Conservation (phyloP, 2,888 invertebrate genomes). For the Troglohyphantes excavatus region DNA sequence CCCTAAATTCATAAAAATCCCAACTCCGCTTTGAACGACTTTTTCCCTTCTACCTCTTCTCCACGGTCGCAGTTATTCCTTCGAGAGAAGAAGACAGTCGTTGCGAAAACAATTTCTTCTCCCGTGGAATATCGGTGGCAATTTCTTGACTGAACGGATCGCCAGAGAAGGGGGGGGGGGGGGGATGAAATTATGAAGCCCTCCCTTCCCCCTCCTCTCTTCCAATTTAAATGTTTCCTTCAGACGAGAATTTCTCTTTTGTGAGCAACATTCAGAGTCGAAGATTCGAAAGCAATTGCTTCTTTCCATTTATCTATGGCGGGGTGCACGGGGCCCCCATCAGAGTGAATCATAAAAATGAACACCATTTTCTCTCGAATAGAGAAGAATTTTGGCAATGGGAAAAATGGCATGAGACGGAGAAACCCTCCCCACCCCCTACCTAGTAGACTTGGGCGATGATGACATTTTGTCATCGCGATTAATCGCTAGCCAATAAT, state of each 20-base stretch:
- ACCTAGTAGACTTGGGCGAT: no score
- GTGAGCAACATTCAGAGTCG: background rate
- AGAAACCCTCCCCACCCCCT: no score
- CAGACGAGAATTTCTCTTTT: constrained; percentile 3
- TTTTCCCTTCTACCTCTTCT: no score
- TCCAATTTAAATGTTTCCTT: constrained; percentile 33
- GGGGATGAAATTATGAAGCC: constrained; percentile 53
- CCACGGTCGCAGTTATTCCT: constrained; percentile 3
- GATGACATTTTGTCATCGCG: no score
- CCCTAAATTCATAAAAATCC: constrained; percentile 5
- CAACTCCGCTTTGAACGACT: background rate
- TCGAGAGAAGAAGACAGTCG: constrained; percentile 14
- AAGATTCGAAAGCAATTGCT: background rate
- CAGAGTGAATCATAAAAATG: constrained; percentile 42
- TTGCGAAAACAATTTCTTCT: background rate
- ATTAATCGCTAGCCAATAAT: no score
- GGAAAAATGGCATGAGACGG: constrained; percentile 9
- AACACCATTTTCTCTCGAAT: constrained; percentile 1
- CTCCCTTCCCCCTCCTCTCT: background rate
- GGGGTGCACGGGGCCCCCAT: background rate
- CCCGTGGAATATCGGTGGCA: constrained; percentile 28
- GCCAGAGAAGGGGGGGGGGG: background rate
- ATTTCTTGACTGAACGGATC: constrained; percentile 61
- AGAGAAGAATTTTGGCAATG: background rate
- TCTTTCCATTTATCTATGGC: background rate